Evolutionary conservation across 92 coral and sea anemone species (phyloP).

Genomic region (Isaurus tuberculatus): DNA sequence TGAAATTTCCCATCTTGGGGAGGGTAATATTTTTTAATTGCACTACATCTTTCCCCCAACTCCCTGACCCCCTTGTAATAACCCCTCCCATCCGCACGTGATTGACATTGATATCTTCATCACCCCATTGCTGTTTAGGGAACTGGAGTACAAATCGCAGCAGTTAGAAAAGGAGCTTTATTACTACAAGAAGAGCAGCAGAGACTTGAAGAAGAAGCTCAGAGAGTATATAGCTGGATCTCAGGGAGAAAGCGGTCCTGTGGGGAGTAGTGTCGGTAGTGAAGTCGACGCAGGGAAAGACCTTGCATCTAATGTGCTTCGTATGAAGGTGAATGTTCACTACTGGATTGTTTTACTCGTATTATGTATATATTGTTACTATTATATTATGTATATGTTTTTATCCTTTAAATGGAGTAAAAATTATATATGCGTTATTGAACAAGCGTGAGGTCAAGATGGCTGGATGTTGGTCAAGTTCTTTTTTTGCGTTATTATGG

Average conservation of each 20-base stretch:
- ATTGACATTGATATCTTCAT: neutral
- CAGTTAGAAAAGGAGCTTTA: conserved; percentile 93
- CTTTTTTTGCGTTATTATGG: too few species aligned
- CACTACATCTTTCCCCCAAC: too few species aligned
- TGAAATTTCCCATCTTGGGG: too few species aligned
- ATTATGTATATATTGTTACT: neutral
- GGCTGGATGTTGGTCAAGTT: too few species aligned
- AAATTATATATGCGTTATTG: too few species aligned
- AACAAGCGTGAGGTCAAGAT: too few species aligned
- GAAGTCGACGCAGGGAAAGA: conserved; percentile 57
- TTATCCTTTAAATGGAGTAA: too few species aligned
- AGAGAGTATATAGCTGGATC: conserved; percentile 77
- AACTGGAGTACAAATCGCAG: conserved; percentile 71
- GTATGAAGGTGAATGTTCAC: conserved; percentile 49
- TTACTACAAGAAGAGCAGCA: conserved; percentile 94
- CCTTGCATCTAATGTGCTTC: conserved; percentile 51
- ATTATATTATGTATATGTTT: too few species aligned
- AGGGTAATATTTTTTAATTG: too few species aligned
- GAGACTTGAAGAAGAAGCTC: conserved; percentile 90
- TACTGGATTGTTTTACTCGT: neutral
- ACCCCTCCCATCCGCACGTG: neutral
- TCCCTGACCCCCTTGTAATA: too few species aligned
- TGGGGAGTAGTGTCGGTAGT: conserved; percentile 60
- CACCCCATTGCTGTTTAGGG: conserved; percentile 60
- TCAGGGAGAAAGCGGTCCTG: conserved; percentile 66